Evolutionary conservation across 2,888 invertebrate species (phyloP).

Genomic region (Noctua fimbriata): DNA sequence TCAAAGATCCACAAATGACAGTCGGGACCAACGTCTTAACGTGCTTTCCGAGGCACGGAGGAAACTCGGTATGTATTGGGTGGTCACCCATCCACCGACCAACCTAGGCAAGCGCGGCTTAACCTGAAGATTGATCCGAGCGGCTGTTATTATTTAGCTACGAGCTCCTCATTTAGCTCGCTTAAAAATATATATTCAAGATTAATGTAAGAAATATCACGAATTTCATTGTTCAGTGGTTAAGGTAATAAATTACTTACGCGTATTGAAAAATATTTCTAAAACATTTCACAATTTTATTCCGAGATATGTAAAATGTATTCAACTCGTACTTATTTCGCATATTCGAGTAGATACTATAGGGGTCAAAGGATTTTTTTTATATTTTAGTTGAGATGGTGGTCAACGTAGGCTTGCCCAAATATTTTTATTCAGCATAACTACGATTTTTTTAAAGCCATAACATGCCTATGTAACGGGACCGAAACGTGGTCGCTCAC

Average conservation of each 20-base stretch:
- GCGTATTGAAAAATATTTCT: conserved; percentile 1
- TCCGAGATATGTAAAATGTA: not conserved
- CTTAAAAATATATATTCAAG: not conserved
- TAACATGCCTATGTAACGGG: no score
- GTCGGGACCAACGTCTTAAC: no score
- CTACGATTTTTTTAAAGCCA: not conserved
- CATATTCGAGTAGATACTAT: not conserved
- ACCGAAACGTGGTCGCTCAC: no score
- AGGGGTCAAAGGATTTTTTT: not conserved
- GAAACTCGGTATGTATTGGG: no score
- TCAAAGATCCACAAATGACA: no score
- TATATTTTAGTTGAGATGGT: not conserved
- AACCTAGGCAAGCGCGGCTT: no score
- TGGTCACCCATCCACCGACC: no score
- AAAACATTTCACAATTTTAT: conserved; percentile 9
- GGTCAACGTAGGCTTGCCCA: not conserved
- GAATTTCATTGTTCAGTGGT: not conserved
- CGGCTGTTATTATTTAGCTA: no score
- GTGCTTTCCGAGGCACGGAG: no score
- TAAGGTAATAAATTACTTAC: not conserved
- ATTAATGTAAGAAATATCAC: not conserved
- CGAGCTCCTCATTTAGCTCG: no score
- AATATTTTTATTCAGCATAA: not conserved
- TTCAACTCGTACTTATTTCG: not conserved
- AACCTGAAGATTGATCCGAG: no score